These are phyloP conservation scores for Atrina japonica DNA, from an alignment of 2,888 invertebrate genomes.

Conservation along the genomic window DNA sequence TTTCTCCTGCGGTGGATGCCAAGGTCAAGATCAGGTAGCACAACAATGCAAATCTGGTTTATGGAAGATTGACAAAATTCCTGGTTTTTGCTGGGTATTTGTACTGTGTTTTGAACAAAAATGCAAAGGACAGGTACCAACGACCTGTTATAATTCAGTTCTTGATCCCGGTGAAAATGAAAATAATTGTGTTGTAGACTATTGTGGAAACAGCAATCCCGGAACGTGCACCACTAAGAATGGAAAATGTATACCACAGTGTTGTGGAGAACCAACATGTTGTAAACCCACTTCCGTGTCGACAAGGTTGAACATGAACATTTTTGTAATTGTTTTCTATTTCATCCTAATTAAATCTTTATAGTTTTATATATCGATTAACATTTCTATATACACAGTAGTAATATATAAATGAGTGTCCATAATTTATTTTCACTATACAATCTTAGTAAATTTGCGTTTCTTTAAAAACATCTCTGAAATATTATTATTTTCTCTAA, in stretches of 20 bases:
- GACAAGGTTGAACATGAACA: too few relatives aligned
- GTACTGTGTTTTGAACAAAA: neutral
- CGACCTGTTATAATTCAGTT: slow-evolving; percentile 4
- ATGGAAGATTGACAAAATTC: slow-evolving; percentile 6
- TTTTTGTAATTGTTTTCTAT: too few relatives aligned
- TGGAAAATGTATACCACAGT: neutral
- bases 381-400: too few relatives aligned
- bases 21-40: slow-evolving; percentile 1
- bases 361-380: too few relatives aligned
- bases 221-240: neutral
- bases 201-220: neutral
- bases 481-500: too few relatives aligned
- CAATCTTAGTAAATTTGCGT: too few relatives aligned
- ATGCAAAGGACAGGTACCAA: slow-evolving; percentile 5
- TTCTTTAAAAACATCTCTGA: too few relatives aligned
- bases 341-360: too few relatives aligned
- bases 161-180: neutral
- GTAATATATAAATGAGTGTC: too few relatives aligned
- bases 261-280: slow-evolving; percentile 1
- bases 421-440: too few relatives aligned
- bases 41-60: neutral
- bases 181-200: neutral
- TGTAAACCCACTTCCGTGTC: too few relatives aligned
- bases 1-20: slow-evolving; percentile 22
- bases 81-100: slow-evolving; percentile 25